Evolutionary conservation across 2,797 vertebrate species (phyloP).

Genomic region (Dipus sagitta): DNA sequence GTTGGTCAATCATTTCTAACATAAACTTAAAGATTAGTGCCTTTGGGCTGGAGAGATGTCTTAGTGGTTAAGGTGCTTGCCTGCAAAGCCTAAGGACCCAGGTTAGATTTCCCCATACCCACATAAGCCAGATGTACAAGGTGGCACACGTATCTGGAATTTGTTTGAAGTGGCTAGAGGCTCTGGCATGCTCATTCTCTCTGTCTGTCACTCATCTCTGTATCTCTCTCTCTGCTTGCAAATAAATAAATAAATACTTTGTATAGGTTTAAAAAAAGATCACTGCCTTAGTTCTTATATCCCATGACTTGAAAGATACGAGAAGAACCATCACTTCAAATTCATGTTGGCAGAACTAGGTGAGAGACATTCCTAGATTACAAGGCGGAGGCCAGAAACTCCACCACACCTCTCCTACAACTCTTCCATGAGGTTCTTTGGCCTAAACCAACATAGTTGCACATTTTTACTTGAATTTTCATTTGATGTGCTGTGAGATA

Average conservation of each 20-base stretch:
- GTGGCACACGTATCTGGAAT: no score
- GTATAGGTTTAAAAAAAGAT: no score
- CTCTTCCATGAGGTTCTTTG: background rate
- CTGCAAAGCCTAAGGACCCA: no score
- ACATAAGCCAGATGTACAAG: no score
- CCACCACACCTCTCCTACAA: accelerated
- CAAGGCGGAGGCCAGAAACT: background rate
- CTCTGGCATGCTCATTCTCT: no score
- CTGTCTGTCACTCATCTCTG: no score
- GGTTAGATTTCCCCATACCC: no score
- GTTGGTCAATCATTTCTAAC: background rate
- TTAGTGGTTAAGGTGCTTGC: no score
- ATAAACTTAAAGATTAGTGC: background rate
- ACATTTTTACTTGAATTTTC: background rate
- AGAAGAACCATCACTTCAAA: background rate
- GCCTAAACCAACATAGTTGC: background rate
- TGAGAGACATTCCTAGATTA: background rate
- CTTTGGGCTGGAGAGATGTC: background rate
- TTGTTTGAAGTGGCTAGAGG: no score
- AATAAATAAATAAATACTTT: no score
- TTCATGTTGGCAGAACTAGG: background rate
- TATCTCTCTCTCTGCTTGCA: no score
- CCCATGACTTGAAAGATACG: background rate
- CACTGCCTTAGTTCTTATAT: background rate
- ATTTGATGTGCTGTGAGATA: background rate